Evolutionary conservation across 2,888 invertebrate species (phyloP).

Genomic region (Ceraclea dissimilis): DNA sequence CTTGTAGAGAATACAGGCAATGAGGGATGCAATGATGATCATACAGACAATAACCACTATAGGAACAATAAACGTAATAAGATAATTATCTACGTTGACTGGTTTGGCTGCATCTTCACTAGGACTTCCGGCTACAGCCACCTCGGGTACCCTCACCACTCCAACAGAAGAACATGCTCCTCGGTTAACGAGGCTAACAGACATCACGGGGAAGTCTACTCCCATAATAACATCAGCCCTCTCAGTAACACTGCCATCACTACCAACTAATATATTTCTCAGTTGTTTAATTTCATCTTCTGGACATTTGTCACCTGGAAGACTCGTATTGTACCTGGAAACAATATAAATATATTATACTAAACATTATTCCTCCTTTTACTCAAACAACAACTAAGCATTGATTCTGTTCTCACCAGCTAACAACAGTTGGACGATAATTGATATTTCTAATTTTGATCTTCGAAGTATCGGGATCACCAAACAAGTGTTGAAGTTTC

Average conservation of each 20-base stretch:
- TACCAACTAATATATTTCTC: constrained; percentile 61
- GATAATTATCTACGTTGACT: constrained; percentile 50
- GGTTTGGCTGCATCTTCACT: constrained; percentile 34
- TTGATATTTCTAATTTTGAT: constrained; percentile 68
- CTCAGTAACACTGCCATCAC: constrained; percentile 48
- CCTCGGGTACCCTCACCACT: constrained; percentile 19
- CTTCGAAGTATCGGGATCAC: constrained; percentile 63
- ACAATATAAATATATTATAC: background rate
- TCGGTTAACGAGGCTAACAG: constrained; percentile 52
- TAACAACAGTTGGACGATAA: constrained; percentile 60
- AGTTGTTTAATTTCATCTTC: constrained; percentile 66
- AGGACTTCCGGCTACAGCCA: constrained; percentile 16
- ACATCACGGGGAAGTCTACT: constrained; percentile 62
- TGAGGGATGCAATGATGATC: constrained; percentile 76
- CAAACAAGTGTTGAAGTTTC: constrained; percentile 68
- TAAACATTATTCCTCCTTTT: too few species aligned
- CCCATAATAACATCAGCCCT: constrained; percentile 61
- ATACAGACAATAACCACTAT: constrained; percentile 82
- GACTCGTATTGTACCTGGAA: constrained; percentile 65
- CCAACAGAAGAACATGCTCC: constrained; percentile 35
- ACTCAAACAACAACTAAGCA: too few species aligned
- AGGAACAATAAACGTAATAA: constrained; percentile 82
- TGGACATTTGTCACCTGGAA: constrained; percentile 68
- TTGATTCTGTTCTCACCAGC: constrained; percentile 56
- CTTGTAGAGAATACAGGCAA: constrained; percentile 83